Percentiles rank a stretch among this genome's conserved stretches.
These are phyloP conservation scores for Notothenia coriiceps DNA, from an alignment of 2,113 vertebrate genomes.

Conservation along the genomic window DNA sequence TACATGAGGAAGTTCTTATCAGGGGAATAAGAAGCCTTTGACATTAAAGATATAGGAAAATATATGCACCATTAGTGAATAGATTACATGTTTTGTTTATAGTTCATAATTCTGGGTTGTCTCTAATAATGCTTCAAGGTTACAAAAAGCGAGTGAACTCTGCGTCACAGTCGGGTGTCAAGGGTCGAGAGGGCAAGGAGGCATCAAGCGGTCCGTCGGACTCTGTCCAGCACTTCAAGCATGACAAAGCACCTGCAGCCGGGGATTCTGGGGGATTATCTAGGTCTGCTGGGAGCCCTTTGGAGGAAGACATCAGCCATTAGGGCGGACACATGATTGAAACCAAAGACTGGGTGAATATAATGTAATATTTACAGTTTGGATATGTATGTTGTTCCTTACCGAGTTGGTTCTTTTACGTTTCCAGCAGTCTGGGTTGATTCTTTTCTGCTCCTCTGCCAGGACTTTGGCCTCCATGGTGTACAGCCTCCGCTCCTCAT, in stretches of 20 bases:
- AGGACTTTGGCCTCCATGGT: slow-evolving; percentile 98
- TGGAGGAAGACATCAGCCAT: slow-evolving; percentile 21
- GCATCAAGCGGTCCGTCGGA: slow-evolving; percentile 66
- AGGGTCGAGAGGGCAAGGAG: slow-evolving; percentile 71
- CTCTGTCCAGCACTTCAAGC: slow-evolving; percentile 67
- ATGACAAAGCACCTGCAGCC: slow-evolving; percentile 48
- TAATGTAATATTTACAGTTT: neutral
- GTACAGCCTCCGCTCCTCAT: slow-evolving; percentile 96
- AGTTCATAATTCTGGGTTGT: slow-evolving; percentile 65
- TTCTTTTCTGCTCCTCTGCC: slow-evolving; percentile 98
- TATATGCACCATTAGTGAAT: slow-evolving; percentile 85
- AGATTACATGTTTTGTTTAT: slow-evolving; percentile 81
- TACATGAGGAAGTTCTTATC: slow-evolving; percentile 81
- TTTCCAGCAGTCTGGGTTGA: slow-evolving; percentile 99
- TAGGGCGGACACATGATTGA: neutral
- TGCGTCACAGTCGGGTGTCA: slow-evolving; percentile 82
- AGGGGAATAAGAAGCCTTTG: slow-evolving; percentile 95
- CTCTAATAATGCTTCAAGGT: slow-evolving; percentile 71
- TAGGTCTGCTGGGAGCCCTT: slow-evolving; percentile 97
- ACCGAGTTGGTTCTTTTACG: slow-evolving; percentile 99
- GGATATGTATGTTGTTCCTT: slow-evolving; percentile 51
- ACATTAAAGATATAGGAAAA: slow-evolving; percentile 89
- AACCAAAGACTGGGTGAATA: neutral
- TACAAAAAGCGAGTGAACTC: slow-evolving; percentile 74
- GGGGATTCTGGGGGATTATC: slow-evolving; percentile 63